Evolutionary conservation across 2,888 invertebrate species (phyloP).

Genomic region (Masnerella sp.): DNA sequence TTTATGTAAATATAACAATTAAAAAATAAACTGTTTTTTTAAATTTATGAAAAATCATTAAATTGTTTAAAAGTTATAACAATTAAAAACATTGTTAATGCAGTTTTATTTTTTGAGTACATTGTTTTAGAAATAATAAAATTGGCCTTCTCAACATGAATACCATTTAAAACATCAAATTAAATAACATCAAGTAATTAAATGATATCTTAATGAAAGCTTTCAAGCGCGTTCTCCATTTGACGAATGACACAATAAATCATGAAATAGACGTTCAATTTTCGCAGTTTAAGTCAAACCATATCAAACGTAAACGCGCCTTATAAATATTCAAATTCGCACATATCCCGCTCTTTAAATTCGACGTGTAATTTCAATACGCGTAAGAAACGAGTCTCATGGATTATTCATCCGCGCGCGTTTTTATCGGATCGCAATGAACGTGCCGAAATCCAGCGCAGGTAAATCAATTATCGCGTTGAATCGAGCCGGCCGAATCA

Average conservation of each 20-base stretch:
- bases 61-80: too few relatives aligned
- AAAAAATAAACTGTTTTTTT: too few relatives aligned
- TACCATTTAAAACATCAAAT: too few relatives aligned
- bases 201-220: constrained; percentile 26
- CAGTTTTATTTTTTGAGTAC: too few relatives aligned
- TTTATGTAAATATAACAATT: too few relatives aligned
- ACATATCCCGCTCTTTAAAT: constrained; percentile 22
- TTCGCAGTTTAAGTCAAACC: constrained; percentile 24
- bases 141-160: too few relatives aligned
- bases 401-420: constrained; percentile 30
- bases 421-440: constrained; percentile 32
- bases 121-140: too few relatives aligned
- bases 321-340: constrained; percentile 43
- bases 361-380: constrained; percentile 41
- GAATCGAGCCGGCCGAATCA: not conserved
- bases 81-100: too few relatives aligned
- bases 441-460: constrained; percentile 23
- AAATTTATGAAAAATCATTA: too few relatives aligned
- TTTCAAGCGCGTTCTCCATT: constrained; percentile 6
- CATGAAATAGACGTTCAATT: not conserved
- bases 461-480: constrained; percentile 37
- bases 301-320: constrained; percentile 36
- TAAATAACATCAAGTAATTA: constrained; percentile 30
- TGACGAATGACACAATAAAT: constrained; percentile 32
- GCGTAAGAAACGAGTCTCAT: constrained; percentile 41